Conservation (phyloP, 1,140 invertebrate species). For the Metopolophium dirhodum region DNA sequence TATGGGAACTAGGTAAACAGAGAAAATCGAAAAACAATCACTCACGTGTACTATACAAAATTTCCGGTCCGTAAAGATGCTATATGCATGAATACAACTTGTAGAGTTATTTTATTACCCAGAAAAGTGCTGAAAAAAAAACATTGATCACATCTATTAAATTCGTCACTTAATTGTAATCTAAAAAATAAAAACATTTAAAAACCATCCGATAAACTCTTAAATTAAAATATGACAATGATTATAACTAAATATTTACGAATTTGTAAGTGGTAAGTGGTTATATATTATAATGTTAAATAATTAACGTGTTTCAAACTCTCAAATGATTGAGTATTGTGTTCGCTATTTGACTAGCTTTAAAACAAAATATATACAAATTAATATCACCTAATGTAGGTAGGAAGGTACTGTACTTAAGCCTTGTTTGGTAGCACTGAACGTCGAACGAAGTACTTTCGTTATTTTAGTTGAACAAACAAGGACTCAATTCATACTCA, state of each 20-base stretch:
- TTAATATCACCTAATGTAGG: neutral
- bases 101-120: neutral
- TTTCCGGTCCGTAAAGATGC: neutral
- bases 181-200: neutral
- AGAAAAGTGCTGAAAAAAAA: neutral
- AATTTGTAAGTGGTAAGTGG: neutral
- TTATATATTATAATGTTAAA: neutral
- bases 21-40: neutral
- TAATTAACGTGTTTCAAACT: neutral
- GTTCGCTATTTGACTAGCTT: neutral
- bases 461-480: slow-evolving; percentile 13
- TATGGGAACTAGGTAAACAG: neutral
- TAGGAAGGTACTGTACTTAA: neutral
- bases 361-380: neutral
- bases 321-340: neutral
- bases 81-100: neutral
- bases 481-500: neutral
- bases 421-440: neutral
- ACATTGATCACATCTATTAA: neutral
- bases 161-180: neutral
- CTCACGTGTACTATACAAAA: neutral
- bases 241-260: neutral
- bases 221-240: neutral
- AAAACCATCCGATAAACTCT: neutral
- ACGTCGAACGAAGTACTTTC: neutral